Evolutionary conservation across 2,888 invertebrate species (phyloP).

Genomic region (Lasioglossum oenotherae): DNA sequence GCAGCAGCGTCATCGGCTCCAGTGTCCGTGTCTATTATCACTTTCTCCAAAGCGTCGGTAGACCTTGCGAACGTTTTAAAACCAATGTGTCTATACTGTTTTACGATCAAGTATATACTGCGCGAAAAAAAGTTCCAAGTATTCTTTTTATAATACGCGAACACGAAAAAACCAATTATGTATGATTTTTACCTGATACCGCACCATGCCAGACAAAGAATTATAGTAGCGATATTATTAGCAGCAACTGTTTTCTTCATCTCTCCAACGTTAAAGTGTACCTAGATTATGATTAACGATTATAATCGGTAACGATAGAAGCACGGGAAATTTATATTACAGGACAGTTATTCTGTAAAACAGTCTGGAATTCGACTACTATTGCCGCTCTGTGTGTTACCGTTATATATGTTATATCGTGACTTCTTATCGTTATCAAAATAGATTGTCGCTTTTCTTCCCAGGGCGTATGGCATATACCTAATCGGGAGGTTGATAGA

Average conservation of each 20-base stretch:
- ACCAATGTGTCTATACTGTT: slow-evolving; percentile 1
- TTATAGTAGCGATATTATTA: neutral
- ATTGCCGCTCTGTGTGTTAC: neutral
- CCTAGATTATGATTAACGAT: neutral
- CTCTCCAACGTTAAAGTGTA: neutral
- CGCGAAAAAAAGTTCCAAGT: neutral
- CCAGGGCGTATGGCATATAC: slow-evolving; percentile 96
- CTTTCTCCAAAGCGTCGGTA: slow-evolving; percentile 25
- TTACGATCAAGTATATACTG: slow-evolving; percentile 32
- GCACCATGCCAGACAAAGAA: slow-evolving; percentile 16
- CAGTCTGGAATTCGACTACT: neutral
- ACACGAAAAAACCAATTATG: neutral
- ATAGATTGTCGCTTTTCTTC: slow-evolving; percentile 50
- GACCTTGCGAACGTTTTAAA: slow-evolving; percentile 40
- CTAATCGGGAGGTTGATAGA: slow-evolving; percentile 94
- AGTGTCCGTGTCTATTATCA: slow-evolving; percentile 85
- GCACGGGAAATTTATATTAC: no score
- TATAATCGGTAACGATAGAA: neutral
- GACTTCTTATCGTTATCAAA: neutral
- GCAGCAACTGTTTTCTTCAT: slow-evolving; percentile 1
- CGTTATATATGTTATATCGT: neutral
- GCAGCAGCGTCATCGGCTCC: slow-evolving; percentile 85
- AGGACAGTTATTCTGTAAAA: neutral
- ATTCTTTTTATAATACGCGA: neutral
- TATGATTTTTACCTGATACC: slow-evolving; percentile 52